These are phyloP conservation scores for Tangara arthus DNA, from an alignment of 2,797 vertebrate genomes.

Conservation along the genomic window DNA sequence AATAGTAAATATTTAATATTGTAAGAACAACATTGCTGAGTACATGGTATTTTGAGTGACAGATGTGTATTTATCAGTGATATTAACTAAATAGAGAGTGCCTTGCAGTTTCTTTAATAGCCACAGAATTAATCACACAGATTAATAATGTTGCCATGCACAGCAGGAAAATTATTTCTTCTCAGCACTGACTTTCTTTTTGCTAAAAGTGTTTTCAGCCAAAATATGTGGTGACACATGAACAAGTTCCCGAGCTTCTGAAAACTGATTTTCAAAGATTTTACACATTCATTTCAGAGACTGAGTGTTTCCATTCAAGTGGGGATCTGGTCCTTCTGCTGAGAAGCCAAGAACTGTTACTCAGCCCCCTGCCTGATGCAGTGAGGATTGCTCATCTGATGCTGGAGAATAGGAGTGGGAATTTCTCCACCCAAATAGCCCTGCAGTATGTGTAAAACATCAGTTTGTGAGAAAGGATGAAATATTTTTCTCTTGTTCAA, in stretches of 20 bases:
- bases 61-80: conserved; percentile 26
- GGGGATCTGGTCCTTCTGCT: neutral
- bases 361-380: neutral
- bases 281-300: neutral
- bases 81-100: conserved; percentile 48
- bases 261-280: neutral
- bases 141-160: conserved; percentile 54
- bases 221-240: neutral
- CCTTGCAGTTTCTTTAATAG: conserved; percentile 49
- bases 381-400: neutral
- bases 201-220: conserved; percentile 9
- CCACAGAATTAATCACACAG: conserved; percentile 61
- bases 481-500: neutral
- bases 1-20: conserved; percentile 57
- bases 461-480: neutral
- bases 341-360: neutral
- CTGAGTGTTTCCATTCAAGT: neutral
- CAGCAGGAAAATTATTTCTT: conserved; percentile 42
- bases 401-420: neutral
- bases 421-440: neutral
- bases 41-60: conserved; percentile 41
- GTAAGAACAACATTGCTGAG: conserved; percentile 2
- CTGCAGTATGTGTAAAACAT: neutral
- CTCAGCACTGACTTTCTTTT: neutral
- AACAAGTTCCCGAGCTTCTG: neutral